phyloP scores from a whole-genome alignment of 2,797 vertebrate species.

The Glyptemys insculpta region DNA sequence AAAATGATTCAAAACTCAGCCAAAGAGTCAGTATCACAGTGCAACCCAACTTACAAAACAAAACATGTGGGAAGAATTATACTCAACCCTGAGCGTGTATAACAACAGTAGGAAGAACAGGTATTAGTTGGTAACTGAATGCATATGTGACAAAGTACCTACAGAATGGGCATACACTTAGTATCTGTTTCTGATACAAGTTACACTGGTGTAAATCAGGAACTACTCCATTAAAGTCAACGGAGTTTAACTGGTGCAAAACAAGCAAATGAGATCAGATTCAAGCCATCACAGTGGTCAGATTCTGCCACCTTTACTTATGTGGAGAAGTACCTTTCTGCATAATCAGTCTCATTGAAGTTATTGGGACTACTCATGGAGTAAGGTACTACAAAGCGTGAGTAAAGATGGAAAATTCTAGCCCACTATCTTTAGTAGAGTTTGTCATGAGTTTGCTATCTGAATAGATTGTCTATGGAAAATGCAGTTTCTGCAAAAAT shows the following conservation, averaged over 20 bases:
- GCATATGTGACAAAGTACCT: background rate
- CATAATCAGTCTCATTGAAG: background rate
- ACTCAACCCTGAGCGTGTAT: background rate
- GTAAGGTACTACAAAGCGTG: background rate
- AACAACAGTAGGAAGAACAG: background rate
- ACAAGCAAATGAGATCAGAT: background rate
- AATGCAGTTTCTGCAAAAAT: background rate
- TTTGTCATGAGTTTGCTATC: background rate
- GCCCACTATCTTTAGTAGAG: background rate
- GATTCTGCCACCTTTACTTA: background rate
- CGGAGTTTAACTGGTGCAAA: background rate
- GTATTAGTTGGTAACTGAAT: background rate
- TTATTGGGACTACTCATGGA: background rate
- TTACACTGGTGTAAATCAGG: background rate
- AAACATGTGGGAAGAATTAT: constrained; percentile 7
- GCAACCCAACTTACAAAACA: constrained; percentile 35
- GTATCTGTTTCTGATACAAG: background rate
- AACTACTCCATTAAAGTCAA: background rate
- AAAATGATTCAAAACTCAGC: background rate
- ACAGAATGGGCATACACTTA: background rate
- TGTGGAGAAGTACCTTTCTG: background rate
- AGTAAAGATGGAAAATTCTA: background rate
- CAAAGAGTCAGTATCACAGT: background rate
- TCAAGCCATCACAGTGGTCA: background rate
- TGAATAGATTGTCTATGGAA: background rate